phyloP scores from a whole-genome alignment of 2,888 invertebrate genomes.

The Macrosiphum euphorbiae region DNA sequence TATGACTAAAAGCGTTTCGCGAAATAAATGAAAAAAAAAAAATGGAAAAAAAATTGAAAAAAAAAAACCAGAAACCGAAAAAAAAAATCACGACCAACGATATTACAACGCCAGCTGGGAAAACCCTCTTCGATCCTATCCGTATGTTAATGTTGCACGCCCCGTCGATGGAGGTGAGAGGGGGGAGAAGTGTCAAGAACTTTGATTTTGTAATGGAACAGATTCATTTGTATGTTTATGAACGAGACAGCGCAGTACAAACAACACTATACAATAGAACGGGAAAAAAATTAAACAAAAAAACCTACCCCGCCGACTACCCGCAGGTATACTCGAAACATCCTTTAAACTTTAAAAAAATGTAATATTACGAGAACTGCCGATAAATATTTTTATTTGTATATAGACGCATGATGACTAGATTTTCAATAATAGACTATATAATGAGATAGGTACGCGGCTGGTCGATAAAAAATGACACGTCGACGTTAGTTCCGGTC shows the following conservation, averaged over 20 bases:
- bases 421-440: not conserved
- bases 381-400: not conserved
- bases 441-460: not conserved
- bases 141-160: not conserved
- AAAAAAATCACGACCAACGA: not conserved
- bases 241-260: not conserved
- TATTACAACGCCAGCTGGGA: slow-evolving; percentile 23
- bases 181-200: not conserved
- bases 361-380: not conserved
- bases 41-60: not conserved
- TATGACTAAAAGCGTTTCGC: slow-evolving; percentile 17
- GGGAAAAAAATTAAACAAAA: not conserved
- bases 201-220: not conserved
- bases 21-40: slow-evolving; percentile 7
- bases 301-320: not conserved
- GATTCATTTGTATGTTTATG: not conserved
- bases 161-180: not conserved
- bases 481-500: not conserved
- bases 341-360: not conserved
- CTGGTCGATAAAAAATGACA: not conserved
- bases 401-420: not conserved
- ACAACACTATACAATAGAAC: not conserved
- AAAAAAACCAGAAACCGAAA: not conserved
- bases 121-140: not conserved
- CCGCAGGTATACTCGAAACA: no score